Percentiles rank a stretch among this genome's conserved stretches.
phyloP scores from a whole-genome alignment of 2,888 invertebrate species.

The Yponomeuta plumbellus region DNA sequence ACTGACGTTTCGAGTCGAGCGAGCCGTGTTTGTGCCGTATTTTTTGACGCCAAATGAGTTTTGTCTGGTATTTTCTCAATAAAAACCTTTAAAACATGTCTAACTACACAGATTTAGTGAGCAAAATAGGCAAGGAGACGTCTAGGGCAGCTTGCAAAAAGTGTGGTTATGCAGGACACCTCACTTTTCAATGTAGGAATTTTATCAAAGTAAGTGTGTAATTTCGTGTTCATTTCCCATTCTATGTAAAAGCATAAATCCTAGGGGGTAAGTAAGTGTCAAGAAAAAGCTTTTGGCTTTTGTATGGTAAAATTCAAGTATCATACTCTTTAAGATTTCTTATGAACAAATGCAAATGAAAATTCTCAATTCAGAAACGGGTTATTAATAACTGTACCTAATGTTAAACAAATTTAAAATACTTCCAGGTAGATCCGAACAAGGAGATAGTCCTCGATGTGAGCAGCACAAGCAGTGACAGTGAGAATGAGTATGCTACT shows the following conservation, averaged over 20 bases:
- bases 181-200: constrained; percentile 97
- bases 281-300: too few species aligned
- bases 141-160: constrained; percentile 93
- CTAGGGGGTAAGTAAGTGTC: neutral
- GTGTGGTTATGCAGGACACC: constrained; percentile 96
- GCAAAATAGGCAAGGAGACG: constrained; percentile 81
- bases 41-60: neutral
- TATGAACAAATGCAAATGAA: too few species aligned
- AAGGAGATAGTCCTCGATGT: constrained; percentile 95
- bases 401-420: neutral
- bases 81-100: constrained; percentile 39
- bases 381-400: too few species aligned
- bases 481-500: constrained; percentile 87
- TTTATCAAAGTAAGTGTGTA: constrained; percentile 84
- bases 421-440: constrained; percentile 86
- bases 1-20: neutral
- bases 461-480: constrained; percentile 95
- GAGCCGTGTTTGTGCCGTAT: neutral
- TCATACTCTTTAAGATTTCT: too few species aligned
- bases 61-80: constrained; percentile 22
- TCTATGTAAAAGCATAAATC: neutral
- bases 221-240: neutral
- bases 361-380: too few species aligned
- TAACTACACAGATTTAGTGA: constrained; percentile 57
- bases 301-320: neutral